phyloP scores from a whole-genome alignment of 2,888 invertebrate genomes.

The Physocephala rufipes region DNA sequence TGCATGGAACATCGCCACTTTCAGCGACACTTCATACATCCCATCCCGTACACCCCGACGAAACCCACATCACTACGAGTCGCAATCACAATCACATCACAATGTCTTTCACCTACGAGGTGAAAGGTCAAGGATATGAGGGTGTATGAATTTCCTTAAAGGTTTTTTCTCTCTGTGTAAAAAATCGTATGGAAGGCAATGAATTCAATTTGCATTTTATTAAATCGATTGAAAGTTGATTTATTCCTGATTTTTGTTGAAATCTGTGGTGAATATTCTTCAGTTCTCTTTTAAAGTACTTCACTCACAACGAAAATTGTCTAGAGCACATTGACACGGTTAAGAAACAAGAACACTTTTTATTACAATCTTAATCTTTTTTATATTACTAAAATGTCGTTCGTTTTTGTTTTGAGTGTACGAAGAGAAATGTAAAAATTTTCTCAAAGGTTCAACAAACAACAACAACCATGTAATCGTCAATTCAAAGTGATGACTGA shows the following conservation, averaged over 20 bases:
- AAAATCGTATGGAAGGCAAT: not conserved
- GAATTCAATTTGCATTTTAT: constrained; percentile 25
- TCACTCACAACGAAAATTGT: no score
- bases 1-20: constrained; percentile 5
- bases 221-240: constrained; percentile 12
- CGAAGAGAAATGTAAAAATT: no score
- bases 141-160: not conserved
- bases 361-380: no score
- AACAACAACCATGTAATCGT: no score
- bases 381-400: no score
- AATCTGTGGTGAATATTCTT: no score
- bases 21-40: not conserved
- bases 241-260: not conserved
- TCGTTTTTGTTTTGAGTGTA: no score
- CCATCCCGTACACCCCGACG: not conserved
- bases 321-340: no score
- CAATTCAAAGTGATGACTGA: no score
- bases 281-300: no score
- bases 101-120: constrained; percentile 14
- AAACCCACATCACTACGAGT: not conserved
- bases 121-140: constrained; percentile 23
- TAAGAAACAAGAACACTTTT: no score
- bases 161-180: not conserved
- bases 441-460: no score
- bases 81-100: not conserved